Evolutionary conservation across 2,888 invertebrate genomes (phyloP).

Genomic region (Stenichneumon culpator): DNA sequence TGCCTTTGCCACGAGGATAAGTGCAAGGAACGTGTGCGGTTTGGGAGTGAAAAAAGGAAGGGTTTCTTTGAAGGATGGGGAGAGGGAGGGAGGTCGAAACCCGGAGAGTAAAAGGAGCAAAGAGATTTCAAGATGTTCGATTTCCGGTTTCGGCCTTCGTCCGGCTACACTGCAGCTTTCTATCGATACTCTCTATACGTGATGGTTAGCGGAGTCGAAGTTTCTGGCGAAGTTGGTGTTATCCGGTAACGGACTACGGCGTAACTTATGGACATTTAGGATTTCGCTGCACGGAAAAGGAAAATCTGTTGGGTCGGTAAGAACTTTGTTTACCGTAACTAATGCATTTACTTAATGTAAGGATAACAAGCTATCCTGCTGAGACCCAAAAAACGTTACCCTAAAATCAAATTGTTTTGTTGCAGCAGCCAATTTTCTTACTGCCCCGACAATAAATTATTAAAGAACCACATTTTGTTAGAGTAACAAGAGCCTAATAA

Average conservation of each 20-base stretch:
- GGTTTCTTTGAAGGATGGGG: slow-evolving; percentile 12
- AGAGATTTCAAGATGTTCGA: slow-evolving; percentile 51
- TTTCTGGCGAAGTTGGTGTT: background rate
- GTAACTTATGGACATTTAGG: background rate
- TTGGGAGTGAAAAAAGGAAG: background rate
- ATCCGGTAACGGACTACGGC: background rate
- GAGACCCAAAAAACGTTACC: no score
- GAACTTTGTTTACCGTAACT: no score
- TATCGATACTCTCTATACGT: background rate
- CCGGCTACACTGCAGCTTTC: background rate
- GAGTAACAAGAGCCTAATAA: no score
- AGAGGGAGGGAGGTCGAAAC: background rate
- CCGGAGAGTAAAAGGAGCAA: slow-evolving; percentile 33
- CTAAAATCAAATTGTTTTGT: no score
- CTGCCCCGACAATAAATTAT: no score
- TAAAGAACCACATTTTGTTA: no score
- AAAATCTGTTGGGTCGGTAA: no score
- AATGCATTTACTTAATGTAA: no score
- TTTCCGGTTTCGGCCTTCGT: slow-evolving; percentile 27
- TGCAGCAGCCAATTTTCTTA: no score
- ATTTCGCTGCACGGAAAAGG: no score
- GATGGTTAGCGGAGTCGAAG: background rate
- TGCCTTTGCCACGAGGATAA: slow-evolving; percentile 23
- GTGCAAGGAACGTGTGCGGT: slow-evolving; percentile 19
- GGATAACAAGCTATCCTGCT: no score